phyloP scores from a whole-genome alignment of 1,140 invertebrate genomes.

The Zaprionus africanus region DNA sequence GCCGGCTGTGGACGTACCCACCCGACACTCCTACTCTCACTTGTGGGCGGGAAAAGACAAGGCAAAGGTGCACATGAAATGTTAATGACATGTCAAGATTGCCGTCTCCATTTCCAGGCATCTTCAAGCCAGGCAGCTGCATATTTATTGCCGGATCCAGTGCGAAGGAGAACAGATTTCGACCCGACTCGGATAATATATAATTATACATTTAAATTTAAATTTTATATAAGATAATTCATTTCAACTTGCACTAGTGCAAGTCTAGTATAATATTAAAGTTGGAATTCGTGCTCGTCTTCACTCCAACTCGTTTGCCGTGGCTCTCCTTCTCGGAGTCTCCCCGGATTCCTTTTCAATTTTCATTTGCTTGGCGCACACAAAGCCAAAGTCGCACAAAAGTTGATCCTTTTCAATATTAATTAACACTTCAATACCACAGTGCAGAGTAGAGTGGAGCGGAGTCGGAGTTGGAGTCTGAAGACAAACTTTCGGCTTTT shows the following conservation, averaged over 20 bases:
- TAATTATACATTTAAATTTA: constrained; percentile 15
- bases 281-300: constrained; percentile 8
- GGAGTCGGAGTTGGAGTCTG: constrained; percentile 32
- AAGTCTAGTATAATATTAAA: neutral
- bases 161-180: constrained; percentile 32
- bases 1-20: constrained; percentile 26
- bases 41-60: constrained; percentile 50
- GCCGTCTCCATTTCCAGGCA: constrained; percentile 43
- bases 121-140: constrained; percentile 15
- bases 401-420: constrained; percentile 83
- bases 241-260: neutral
- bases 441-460: constrained; percentile 36
- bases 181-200: neutral
- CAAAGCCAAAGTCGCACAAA: constrained; percentile 69
- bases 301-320: neutral
- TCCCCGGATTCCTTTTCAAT: constrained; percentile 57
- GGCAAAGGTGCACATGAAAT: constrained; percentile 80
- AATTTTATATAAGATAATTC: neutral
- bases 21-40: neutral
- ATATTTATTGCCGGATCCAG: constrained; percentile 61
- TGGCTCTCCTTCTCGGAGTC: neutral
- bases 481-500: constrained; percentile 68
- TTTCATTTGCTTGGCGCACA: constrained; percentile 56
- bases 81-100: constrained; percentile 82
- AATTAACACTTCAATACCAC: constrained; percentile 84